Evolutionary conservation across 92 coral and sea anemone genomes (phyloP), one percentile per base, ranked within the genome.

Genomic region (Zoanthus sansibaricus): DNA sequence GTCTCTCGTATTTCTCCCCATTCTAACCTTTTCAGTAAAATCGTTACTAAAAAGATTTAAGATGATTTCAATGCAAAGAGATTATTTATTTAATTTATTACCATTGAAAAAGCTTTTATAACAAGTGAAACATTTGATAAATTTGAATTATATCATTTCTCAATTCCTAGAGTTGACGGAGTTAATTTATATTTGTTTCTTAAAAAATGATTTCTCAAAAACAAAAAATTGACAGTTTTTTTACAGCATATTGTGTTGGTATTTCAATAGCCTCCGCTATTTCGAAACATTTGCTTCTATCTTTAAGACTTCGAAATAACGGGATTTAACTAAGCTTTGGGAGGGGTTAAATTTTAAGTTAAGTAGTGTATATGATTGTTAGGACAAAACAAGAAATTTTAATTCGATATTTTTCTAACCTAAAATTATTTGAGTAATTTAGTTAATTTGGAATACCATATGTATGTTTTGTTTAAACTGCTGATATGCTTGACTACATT

Each of bases 71-170:
- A 67, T 69, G 16, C 45, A 20, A 69, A 69, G 46, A 69, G 74
- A 69, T 69, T 69, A 69, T 69, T 69, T 69, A 69, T 69, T 20
- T 69, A 69, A 69, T 69, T 69, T 69, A 69, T 69, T 33, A 21
- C 12, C 30, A 69, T 69, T 46, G 79, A 21, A 45, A 21, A 75
- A 46, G 47, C 47, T 18, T 46, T 46, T 46, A 3, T 7, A 51
- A 47, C 32, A 12, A 17, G 47, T 46, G 9, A n/a, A 62, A 17
- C 17, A 58, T 16, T 58, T 5, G 66, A 12, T 6, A 5, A 58
- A 58, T 58, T 62, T 62, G 21, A 62, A 62, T 20, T 9, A 7
- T 7, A n/a, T 16, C 5, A 7, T 62, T 8, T 17, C 8, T 9
- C 3, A 21, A 16, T 17, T 20, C 25, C 30, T 9, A 17, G n/a